Percentiles rank a stretch among this genome's conserved stretches.
Conservation (phyloP, 2,888 invertebrate species). For the Lasioglossum leucozonium region DNA sequence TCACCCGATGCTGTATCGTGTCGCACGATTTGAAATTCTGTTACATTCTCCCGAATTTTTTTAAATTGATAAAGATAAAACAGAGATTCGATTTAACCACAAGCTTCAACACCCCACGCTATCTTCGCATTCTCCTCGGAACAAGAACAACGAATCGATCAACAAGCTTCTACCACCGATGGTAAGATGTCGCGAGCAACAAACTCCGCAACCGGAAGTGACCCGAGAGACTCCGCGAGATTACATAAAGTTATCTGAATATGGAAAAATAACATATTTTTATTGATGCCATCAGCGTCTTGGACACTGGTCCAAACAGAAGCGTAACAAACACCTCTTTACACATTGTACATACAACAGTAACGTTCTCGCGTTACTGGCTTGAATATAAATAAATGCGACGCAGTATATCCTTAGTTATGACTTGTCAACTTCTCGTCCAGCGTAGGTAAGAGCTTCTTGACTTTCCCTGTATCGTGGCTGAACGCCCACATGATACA, state of each 20-base stretch:
- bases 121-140: not conserved
- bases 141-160: not conserved
- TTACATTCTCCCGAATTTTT: not conserved
- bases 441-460: slow-evolving; percentile 86
- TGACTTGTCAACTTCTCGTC: slow-evolving; percentile 84
- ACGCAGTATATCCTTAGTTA: slow-evolving; percentile 2
- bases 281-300: slow-evolving; percentile 23
- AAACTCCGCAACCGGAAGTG: not conserved
- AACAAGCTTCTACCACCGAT: not conserved
- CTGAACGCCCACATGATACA: slow-evolving; percentile 92
- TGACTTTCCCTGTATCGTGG: slow-evolving; percentile 89
- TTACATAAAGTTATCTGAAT: not conserved
- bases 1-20: too few species aligned
- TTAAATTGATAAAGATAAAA: not conserved
- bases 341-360: not conserved
- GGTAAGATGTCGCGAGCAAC: not conserved
- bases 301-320: not conserved
- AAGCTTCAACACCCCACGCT: not conserved
- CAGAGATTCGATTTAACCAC: not conserved
- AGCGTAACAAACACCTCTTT: slow-evolving; percentile 1
- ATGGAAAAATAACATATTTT: slow-evolving; percentile 44
- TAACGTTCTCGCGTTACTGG: not conserved
- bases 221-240: not conserved
- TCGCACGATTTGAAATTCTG: not conserved
- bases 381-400: not conserved